phyloP scores from a whole-genome alignment of 2,113 vertebrate genomes.

The Brachirus orientalis region DNA sequence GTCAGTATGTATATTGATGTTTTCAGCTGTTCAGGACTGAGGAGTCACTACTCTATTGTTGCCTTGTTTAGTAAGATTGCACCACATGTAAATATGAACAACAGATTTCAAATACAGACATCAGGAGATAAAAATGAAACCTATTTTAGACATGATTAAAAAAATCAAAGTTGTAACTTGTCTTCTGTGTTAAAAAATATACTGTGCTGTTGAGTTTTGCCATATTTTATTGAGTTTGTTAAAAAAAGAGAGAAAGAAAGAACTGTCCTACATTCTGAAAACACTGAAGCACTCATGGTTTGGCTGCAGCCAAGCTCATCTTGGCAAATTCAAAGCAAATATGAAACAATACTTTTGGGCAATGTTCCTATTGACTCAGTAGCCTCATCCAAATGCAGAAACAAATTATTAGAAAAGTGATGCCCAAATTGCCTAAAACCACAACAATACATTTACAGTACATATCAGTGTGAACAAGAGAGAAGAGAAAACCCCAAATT shows the following conservation, averaged over 20 bases:
- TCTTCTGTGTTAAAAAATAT: background rate
- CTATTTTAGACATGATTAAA: background rate
- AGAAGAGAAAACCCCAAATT: conserved; percentile 37
- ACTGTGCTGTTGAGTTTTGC: conserved; percentile 9
- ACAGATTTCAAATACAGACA: no score
- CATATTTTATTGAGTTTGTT: conserved; percentile 40
- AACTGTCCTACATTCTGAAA: conserved; percentile 24
- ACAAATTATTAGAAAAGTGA: conserved; percentile 62
- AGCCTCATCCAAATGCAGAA: conserved; percentile 54
- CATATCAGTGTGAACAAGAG: conserved; percentile 32
- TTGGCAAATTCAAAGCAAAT: conserved; percentile 58
- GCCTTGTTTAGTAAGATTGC: no score
- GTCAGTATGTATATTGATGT: no score
- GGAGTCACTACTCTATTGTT: no score
- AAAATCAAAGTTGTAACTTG: background rate
- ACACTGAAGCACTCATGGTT: conserved; percentile 33
- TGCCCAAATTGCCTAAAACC: conserved; percentile 53
- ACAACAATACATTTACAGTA: conserved; percentile 42
- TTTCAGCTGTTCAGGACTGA: no score
- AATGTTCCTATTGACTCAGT: conserved; percentile 48
- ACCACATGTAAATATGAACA: no score
- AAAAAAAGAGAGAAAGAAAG: conserved; percentile 29
- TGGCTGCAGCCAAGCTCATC: conserved; percentile 52
- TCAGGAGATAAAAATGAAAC: background rate
- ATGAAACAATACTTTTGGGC: conserved; percentile 59